phyloP scores from a whole-genome alignment of 2,888 invertebrate genomes.

The Drosophila multiciliata region DNA sequence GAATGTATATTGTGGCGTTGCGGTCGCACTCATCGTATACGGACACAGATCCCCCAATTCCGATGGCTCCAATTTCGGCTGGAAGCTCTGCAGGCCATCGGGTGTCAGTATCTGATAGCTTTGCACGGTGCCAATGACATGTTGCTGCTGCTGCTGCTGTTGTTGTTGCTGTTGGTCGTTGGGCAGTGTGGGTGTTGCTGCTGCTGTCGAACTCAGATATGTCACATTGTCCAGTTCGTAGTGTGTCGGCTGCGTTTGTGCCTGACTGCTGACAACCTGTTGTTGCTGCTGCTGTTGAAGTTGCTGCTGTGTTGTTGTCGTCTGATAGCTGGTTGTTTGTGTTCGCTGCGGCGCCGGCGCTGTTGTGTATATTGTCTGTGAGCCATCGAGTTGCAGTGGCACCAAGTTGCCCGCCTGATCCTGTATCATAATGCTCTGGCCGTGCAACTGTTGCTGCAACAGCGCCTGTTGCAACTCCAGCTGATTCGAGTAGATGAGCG shows the following conservation, averaged over 20 bases:
- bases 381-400: slow-evolving; percentile 82
- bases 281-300: slow-evolving; percentile 63
- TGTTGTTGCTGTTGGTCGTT: slow-evolving; percentile 76
- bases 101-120: slow-evolving; percentile 84
- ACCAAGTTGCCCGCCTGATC: slow-evolving; percentile 83
- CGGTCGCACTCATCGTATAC: slow-evolving; percentile 70
- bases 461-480: slow-evolving; percentile 83
- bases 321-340: slow-evolving; percentile 63
- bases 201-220: slow-evolving; percentile 78
- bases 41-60: slow-evolving; percentile 82
- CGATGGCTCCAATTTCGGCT: slow-evolving; percentile 71
- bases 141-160: slow-evolving; percentile 62
- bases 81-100: slow-evolving; percentile 83
- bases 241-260: slow-evolving; percentile 72
- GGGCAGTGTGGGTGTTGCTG: slow-evolving; percentile 72
- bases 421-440: slow-evolving; percentile 84
- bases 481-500: slow-evolving; percentile 83
- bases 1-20: slow-evolving; percentile 80
- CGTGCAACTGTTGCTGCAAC: slow-evolving; percentile 83
- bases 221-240: slow-evolving; percentile 84
- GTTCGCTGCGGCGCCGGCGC: slow-evolving; percentile 57
- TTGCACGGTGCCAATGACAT: slow-evolving; percentile 84
- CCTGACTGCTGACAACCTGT: slow-evolving; percentile 52
- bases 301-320: slow-evolving; percentile 69
- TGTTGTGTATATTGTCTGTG: slow-evolving; percentile 81